phyloP scores from a whole-genome alignment of 1,140 invertebrate species.

The Uloborus diversus region DNA sequence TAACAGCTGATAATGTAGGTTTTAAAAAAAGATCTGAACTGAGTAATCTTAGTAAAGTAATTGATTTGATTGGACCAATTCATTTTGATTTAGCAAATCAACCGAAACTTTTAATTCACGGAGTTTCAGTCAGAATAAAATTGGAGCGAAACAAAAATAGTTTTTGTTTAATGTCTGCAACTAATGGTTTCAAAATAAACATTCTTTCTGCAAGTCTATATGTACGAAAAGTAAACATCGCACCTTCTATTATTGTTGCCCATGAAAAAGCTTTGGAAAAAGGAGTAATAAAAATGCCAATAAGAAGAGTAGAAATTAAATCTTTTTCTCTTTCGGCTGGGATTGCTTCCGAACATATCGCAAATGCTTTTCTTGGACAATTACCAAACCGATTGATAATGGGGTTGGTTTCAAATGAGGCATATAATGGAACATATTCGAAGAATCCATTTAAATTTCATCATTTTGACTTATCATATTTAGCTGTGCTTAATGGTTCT shows the following conservation, averaged over 20 bases:
- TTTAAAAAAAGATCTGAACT: background rate
- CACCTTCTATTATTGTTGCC: constrained; percentile 21
- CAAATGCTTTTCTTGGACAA: constrained; percentile 36
- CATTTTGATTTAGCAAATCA: constrained; percentile 21
- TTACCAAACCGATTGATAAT: constrained; percentile 3
- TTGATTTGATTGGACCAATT: constrained; percentile 2
- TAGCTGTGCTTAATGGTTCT: background rate
- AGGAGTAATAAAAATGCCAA: constrained; percentile 18
- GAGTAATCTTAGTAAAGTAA: background rate
- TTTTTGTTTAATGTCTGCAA: constrained; percentile 4
- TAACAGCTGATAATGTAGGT: background rate
- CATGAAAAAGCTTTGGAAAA: constrained; percentile 29
- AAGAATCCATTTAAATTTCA: constrained; percentile 41
- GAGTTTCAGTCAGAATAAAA: constrained; percentile 23
- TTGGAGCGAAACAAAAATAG: constrained; percentile 10
- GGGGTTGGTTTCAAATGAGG: constrained; percentile 13
- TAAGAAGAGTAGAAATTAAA: background rate
- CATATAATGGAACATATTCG: background rate
- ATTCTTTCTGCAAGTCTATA: background rate
- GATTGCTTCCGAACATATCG: background rate
- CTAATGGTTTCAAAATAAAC: background rate
- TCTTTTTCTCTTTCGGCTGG: constrained; percentile 2
- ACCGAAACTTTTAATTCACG: constrained; percentile 23
- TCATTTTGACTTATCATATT: constrained; percentile 23
- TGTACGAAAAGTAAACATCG: constrained; percentile 15